Evolutionary conservation across 30 jellyfish, hydroid and myxozoan species (phyloP).

Genomic region (Euphysa ruthae): DNA sequence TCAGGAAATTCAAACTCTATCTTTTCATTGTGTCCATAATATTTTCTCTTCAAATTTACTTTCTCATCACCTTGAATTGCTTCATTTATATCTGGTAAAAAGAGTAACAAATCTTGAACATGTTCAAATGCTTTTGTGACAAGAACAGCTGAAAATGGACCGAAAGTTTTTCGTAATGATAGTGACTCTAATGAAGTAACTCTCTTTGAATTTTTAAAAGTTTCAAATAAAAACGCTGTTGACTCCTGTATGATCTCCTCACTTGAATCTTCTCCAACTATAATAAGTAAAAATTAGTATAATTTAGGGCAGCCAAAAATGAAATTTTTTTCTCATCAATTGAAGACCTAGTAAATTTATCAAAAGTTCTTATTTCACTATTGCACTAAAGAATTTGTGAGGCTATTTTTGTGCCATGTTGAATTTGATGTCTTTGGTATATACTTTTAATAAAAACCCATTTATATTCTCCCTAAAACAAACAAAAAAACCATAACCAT

Average conservation of each 20-base stretch:
- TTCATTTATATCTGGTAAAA: conserved; percentile 40
- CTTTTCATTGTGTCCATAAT: conserved; percentile 61
- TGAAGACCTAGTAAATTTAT: no score
- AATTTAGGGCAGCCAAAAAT: neutral
- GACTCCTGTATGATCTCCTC: conserved; percentile 60
- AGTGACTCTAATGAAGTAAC: conserved; percentile 56
- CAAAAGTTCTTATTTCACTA: no score
- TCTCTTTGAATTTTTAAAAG: conserved; percentile 31
- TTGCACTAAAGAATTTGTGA: no score
- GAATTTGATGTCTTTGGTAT: no score
- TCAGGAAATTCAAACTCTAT: conserved; percentile 21
- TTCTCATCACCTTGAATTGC: neutral
- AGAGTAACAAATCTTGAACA: conserved; percentile 37
- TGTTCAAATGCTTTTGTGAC: conserved; percentile 53
- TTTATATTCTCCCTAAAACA: no score
- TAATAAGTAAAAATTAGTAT: neutral
- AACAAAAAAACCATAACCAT: no score
- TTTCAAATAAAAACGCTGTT: conserved; percentile 61
- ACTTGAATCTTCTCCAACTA: conserved; percentile 57
- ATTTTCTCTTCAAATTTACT: neutral
- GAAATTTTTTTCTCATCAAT: neutral
- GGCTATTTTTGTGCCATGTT: no score
- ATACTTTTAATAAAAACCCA: no score
- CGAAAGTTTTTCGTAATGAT: conserved; percentile 38
- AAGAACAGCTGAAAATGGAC: conserved; percentile 70